Conservation (phyloP, 1,140 invertebrate species). For the Rhopalosiphum padi region DNA sequence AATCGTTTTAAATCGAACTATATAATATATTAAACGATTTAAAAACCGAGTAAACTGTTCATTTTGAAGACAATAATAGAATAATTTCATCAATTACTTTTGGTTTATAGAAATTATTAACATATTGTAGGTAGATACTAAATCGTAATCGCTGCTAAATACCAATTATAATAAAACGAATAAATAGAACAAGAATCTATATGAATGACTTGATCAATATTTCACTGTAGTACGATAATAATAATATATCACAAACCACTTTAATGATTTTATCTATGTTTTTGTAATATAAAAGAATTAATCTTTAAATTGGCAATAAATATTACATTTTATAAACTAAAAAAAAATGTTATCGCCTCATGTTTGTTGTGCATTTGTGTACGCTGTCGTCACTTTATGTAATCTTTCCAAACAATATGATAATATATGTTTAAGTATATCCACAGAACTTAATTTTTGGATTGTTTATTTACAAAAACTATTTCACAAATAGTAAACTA, state of each 20-base stretch:
- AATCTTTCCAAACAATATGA: background rate
- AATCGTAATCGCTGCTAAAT: too few species aligned
- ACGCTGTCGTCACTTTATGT: background rate
- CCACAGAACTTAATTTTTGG: background rate
- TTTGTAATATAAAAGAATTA: background rate
- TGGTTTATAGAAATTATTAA: too few species aligned
- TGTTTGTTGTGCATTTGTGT: background rate
- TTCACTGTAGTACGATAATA: too few species aligned
- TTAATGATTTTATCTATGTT: background rate
- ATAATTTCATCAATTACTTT: background rate
- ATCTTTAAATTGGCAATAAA: too few species aligned
- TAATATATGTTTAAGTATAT: background rate
- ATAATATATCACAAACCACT: background rate
- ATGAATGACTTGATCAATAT: background rate
- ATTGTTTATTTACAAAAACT: background rate
- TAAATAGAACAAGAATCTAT: background rate
- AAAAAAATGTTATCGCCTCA: background rate
- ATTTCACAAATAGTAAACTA: background rate
- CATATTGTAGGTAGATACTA: too few species aligned
- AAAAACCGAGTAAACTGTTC: too few species aligned
- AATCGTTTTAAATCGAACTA: background rate
- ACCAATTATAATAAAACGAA: background rate
- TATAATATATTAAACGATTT: too few species aligned
- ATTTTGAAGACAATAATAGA: background rate
- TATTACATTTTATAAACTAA: background rate